These are phyloP conservation scores for Leptopilina myrica DNA, from an alignment of 2,888 invertebrate genomes.

Conservation along the genomic window DNA sequence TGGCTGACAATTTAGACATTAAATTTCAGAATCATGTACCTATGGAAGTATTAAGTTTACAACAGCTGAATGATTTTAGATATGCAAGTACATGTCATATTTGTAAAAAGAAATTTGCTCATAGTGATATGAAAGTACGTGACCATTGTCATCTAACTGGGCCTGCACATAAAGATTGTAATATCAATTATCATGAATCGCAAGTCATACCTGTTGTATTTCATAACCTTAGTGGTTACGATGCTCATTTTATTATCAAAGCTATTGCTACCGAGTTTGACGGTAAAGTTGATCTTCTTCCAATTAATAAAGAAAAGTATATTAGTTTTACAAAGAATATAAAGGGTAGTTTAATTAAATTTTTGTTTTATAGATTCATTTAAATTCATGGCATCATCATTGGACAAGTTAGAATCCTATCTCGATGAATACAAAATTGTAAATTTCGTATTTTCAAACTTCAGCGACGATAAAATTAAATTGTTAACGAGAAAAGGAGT, in stretches of 20 bases:
- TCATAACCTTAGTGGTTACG: constrained; percentile 2
- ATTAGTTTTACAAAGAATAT: neutral
- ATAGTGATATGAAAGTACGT: neutral
- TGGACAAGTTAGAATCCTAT: neutral
- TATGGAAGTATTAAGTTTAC: neutral
- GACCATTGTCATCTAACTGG: constrained; percentile 17
- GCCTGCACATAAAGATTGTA: neutral
- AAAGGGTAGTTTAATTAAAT: too few species aligned
- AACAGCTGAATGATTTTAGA: neutral
- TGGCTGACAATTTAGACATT: too few species aligned
- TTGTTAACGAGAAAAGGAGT: neutral
- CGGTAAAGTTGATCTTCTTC: neutral
- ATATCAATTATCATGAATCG: neutral
- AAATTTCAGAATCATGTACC: too few species aligned
- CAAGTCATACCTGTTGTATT: neutral
- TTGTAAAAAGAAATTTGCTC: neutral
- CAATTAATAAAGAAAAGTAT: neutral
- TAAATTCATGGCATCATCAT: too few species aligned
- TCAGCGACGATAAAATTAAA: neutral
- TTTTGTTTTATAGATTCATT: too few species aligned
- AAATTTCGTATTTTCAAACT: neutral
- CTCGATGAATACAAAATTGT: neutral
- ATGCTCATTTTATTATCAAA: constrained; percentile 6
- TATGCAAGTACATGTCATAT: neutral
- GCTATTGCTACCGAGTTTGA: neutral